These are phyloP conservation scores for Lasius fuliginosus DNA, from an alignment of 2,888 invertebrate genomes.

Conservation along the genomic window DNA sequence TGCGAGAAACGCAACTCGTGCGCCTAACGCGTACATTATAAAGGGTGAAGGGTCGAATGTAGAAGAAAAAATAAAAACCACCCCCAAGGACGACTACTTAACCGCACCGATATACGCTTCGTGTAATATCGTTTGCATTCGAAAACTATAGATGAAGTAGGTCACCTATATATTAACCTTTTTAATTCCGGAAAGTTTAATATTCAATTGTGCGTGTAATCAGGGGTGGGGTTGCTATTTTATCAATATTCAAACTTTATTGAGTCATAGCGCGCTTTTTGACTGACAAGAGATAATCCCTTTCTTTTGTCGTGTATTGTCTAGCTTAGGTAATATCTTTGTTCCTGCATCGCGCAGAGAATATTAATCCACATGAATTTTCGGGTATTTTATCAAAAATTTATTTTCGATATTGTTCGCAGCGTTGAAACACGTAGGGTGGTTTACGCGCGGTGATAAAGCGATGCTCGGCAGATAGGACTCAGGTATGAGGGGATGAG, in stretches of 20 bases:
- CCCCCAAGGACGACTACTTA: slow-evolving; percentile 37
- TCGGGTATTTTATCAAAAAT: neutral
- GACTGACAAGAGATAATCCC: slow-evolving; percentile 12
- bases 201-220: neutral
- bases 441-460: slow-evolving; percentile 60
- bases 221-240: neutral
- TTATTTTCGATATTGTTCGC: neutral
- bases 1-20: slow-evolving; percentile 78
- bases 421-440: slow-evolving; percentile 1
- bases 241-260: slow-evolving; percentile 35
- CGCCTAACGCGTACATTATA: slow-evolving; percentile 80
- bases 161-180: neutral
- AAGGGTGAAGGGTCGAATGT: slow-evolving; percentile 47
- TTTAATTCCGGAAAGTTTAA: neutral
- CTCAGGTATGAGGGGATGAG: slow-evolving; percentile 67
- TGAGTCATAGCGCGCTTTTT: neutral
- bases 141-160: neutral
- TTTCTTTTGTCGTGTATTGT: neutral
- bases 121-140: slow-evolving; percentile 5
- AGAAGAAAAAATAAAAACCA: slow-evolving; percentile 72
- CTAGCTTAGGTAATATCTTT: slow-evolving; percentile 2
- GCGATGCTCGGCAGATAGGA: slow-evolving; percentile 78
- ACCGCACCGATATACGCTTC: neutral
- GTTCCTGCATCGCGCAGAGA: neutral
- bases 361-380: slow-evolving; percentile 9